Percentiles rank a stretch among this genome's conserved stretches.
phyloP scores from a whole-genome alignment of 2,113 vertebrate genomes.

The Cairina moschata region DNA sequence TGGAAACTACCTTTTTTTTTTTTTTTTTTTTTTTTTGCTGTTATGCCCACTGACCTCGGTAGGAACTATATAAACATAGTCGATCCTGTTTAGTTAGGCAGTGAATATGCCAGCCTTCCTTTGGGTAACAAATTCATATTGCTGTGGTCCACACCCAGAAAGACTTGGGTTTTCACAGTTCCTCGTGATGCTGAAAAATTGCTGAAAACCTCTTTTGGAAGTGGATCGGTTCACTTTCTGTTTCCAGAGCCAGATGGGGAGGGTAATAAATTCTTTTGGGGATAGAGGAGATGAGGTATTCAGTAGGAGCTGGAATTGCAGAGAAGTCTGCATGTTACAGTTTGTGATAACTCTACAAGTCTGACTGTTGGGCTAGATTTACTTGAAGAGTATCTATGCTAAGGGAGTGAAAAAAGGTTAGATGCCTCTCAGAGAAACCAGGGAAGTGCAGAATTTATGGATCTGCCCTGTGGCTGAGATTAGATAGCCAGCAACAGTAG shows the following conservation, averaged over 20 bases:
- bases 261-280: constrained; percentile 5
- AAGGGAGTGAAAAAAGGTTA: constrained; percentile 10
- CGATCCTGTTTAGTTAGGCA: neutral
- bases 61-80: neutral
- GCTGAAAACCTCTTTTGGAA: neutral
- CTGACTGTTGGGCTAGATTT: neutral
- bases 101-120: neutral
- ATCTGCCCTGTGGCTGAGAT: constrained; percentile 28
- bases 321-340: neutral
- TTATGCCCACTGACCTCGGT: neutral
- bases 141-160: neutral
- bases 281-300: neutral
- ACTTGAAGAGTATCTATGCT: neutral
- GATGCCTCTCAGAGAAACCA: neutral
- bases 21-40: neutral
- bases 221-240: neutral
- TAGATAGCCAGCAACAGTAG: constrained; percentile 30
- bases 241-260: neutral
- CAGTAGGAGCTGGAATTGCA: constrained; percentile 16
- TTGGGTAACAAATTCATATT: neutral
- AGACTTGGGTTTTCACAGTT: neutral
- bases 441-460: constrained; percentile 23
- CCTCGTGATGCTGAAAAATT: neutral
- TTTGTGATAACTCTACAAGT: neutral
- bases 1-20: neutral